These are phyloP conservation scores for Ceyx cyanopectus DNA, from an alignment of 2,113 vertebrate genomes.

Conservation along the genomic window DNA sequence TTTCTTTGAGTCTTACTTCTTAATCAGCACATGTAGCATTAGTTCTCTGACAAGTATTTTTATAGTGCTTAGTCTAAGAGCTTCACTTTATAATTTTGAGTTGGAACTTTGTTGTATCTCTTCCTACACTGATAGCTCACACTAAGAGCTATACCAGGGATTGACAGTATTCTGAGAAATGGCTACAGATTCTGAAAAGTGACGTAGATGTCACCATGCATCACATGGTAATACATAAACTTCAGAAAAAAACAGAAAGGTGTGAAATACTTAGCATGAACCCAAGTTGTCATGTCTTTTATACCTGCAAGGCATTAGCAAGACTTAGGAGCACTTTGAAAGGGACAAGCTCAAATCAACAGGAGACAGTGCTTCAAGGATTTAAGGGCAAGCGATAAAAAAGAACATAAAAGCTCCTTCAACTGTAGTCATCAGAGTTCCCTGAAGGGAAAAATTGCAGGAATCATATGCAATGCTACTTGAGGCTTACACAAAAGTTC, in stretches of 20 bases:
- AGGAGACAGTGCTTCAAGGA: neutral
- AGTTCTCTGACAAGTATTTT: neutral
- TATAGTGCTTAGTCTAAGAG: neutral
- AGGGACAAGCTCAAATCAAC: neutral
- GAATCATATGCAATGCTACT: neutral
- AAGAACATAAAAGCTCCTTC: neutral
- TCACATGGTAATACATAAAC: neutral
- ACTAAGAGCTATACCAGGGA: neutral
- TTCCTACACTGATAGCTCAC: neutral
- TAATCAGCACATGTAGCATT: neutral
- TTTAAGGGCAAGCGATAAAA: neutral
- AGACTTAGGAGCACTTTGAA: neutral
- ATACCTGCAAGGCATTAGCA: conserved; percentile 1
- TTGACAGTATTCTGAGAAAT: neutral
- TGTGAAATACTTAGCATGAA: conserved; percentile 32
- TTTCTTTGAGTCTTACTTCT: neutral
- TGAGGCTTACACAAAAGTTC: neutral
- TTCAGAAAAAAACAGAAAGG: neutral
- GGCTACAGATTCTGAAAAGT: neutral
- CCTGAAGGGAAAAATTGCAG: neutral
- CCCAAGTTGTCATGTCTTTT: neutral
- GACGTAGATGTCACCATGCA: neutral
- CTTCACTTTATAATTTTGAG: neutral
- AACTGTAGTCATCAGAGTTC: neutral
- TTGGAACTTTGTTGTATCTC: neutral